phyloP scores from a whole-genome alignment of 2,797 vertebrate genomes.

The Pteropus rufus region DNA sequence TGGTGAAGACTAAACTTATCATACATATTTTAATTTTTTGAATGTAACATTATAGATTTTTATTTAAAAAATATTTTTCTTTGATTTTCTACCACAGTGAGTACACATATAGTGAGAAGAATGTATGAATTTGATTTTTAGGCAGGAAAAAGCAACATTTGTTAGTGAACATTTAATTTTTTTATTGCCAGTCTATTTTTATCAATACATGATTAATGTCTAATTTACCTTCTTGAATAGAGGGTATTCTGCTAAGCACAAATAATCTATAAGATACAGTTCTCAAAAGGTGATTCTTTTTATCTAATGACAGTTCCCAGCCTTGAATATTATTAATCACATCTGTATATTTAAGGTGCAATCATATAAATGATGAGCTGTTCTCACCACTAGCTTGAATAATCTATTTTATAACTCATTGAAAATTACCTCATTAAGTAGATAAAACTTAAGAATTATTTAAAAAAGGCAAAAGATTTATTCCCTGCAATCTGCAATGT shows the following conservation, averaged over 20 bases:
- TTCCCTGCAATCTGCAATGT: neutral
- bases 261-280: neutral
- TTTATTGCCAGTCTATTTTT: neutral
- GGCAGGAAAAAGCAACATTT: neutral
- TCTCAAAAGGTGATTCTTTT: conserved; percentile 7
- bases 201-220: conserved; percentile 16
- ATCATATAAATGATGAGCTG: conserved; percentile 49
- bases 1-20: neutral
- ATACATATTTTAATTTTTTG: neutral
- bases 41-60: neutral
- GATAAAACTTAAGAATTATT: neutral
- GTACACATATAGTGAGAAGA: neutral
- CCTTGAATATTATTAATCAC: conserved; percentile 53
- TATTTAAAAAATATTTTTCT: neutral
- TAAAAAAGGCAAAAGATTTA: neutral
- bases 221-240: neutral
- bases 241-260: neutral
- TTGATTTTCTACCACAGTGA: neutral
- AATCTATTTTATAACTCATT: conserved; percentile 19
- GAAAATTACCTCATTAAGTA: neutral
- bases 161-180: neutral
- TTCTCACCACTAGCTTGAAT: neutral
- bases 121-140: neutral
- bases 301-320: neutral
- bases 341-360: conserved; percentile 36